phyloP scores from a whole-genome alignment of 2,113 vertebrate species.

The Laticauda laticaudata region DNA sequence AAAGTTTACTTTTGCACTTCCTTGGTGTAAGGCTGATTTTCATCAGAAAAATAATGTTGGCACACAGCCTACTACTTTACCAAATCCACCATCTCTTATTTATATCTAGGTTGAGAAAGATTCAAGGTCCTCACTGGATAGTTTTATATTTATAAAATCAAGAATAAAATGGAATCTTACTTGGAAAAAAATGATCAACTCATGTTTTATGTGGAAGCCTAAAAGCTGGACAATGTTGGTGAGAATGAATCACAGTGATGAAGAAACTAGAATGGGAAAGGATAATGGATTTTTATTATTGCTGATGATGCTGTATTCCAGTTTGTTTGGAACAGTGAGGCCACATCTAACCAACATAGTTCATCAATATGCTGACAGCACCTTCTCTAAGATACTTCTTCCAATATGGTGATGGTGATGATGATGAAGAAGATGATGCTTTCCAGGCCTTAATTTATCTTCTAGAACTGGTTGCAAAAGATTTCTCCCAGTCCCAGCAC shows the following conservation, averaged over 20 bases:
- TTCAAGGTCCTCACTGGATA: neutral
- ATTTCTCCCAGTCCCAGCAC: neutral
- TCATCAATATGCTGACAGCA: neutral
- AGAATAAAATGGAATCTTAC: neutral
- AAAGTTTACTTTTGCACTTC: neutral
- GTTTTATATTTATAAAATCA: neutral
- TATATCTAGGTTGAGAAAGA: neutral
- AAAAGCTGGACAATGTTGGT: neutral
- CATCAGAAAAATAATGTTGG: neutral
- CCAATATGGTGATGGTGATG: neutral
- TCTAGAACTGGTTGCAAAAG: neutral
- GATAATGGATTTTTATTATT: neutral
- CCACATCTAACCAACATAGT: neutral
- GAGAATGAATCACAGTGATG: neutral
- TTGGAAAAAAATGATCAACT: neutral
- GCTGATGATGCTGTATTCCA: neutral
- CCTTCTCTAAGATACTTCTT: neutral
- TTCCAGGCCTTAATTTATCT: neutral
- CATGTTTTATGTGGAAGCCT: neutral
- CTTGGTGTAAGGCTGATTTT: neutral
- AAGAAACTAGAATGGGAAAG: neutral
- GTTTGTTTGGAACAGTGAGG: neutral
- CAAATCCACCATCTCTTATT: neutral
- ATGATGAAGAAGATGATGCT: neutral
- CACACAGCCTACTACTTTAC: neutral